phyloP scores from a whole-genome alignment of 2,888 invertebrate genomes.

The Drosophila helvetica region DNA sequence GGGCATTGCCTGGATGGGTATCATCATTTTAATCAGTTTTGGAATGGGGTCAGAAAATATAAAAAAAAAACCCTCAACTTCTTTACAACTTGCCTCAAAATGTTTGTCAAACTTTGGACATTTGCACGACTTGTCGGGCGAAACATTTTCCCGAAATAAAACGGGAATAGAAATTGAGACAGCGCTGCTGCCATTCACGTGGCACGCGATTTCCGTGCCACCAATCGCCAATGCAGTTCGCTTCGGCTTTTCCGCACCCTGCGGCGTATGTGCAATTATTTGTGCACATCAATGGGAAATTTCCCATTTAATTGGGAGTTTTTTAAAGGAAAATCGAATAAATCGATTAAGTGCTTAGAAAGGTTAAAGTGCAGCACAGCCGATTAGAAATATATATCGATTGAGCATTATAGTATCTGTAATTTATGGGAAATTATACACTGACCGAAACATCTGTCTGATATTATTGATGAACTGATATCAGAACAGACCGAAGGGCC shows the following conservation, averaged over 20 bases:
- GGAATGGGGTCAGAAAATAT: slow-evolving; percentile 36
- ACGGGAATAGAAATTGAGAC: slow-evolving; percentile 26
- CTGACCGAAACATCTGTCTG: too few relatives aligned
- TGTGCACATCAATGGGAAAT: slow-evolving; percentile 7
- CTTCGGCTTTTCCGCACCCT: slow-evolving; percentile 42
- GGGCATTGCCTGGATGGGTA: slow-evolving; percentile 22
- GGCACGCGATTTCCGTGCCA: slow-evolving; percentile 59
- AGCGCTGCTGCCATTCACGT: slow-evolving; percentile 45
- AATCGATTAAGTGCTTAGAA: too few relatives aligned
- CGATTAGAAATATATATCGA: neutral
- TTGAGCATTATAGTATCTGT: neutral
- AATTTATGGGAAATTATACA: too few relatives aligned
- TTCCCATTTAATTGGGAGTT: neutral
- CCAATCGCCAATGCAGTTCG: slow-evolving; percentile 48
- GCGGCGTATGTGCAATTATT: slow-evolving; percentile 56
- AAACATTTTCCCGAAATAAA: slow-evolving; percentile 29
- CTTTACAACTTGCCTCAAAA: slow-evolving; percentile 3
- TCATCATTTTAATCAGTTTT: slow-evolving; percentile 35
- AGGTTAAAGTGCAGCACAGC: too few relatives aligned
- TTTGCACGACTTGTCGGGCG: slow-evolving; percentile 51
- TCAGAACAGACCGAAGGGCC: neutral
- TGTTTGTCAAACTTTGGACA: slow-evolving; percentile 68
- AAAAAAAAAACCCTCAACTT: neutral
- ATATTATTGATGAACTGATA: too few relatives aligned
- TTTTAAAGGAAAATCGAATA: neutral